phyloP scores from a whole-genome alignment of 2,888 invertebrate genomes.

The Oscheius sp. region DNA sequence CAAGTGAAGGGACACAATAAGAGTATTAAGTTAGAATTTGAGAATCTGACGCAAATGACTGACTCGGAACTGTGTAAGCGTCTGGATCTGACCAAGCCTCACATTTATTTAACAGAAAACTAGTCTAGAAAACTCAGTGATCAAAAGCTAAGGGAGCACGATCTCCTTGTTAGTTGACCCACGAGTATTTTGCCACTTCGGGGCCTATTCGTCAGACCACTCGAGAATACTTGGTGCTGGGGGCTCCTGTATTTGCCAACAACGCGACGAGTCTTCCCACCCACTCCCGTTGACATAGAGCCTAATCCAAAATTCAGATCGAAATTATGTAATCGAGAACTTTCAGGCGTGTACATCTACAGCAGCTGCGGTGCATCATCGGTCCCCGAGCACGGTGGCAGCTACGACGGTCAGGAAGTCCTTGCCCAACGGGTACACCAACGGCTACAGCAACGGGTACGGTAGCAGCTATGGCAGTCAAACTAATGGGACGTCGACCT shows the following conservation, averaged over 20 bases:
- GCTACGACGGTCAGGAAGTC: constrained; percentile 35
- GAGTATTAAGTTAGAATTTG: no score
- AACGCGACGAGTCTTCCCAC: constrained; percentile 36
- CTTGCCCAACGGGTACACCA: constrained; percentile 39
- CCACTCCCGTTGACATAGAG: constrained; percentile 16
- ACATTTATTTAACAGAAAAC: no score
- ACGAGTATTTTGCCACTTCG: constrained; percentile 14
- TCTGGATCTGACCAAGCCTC: no score
- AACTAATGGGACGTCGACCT: constrained; percentile 18
- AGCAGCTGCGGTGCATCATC: constrained; percentile 34
- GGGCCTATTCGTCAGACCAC: constrained; percentile 28
- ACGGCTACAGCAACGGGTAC: constrained; percentile 35
- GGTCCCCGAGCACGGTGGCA: constrained; percentile 31
- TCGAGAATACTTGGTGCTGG: constrained; percentile 28
- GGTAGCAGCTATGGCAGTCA: constrained; percentile 25
- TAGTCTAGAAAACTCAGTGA: no score
- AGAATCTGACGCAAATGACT: no score
- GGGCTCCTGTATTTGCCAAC: constrained; percentile 31
- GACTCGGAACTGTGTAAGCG: no score
- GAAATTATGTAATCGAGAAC: background rate
- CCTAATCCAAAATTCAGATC: background rate
- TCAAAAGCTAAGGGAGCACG: no score
- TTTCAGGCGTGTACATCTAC: constrained; percentile 36
- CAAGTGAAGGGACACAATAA: no score
- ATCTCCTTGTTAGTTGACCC: no score